phyloP scores from a whole-genome alignment of 2,797 vertebrate species.

The Acomys russatus region DNA sequence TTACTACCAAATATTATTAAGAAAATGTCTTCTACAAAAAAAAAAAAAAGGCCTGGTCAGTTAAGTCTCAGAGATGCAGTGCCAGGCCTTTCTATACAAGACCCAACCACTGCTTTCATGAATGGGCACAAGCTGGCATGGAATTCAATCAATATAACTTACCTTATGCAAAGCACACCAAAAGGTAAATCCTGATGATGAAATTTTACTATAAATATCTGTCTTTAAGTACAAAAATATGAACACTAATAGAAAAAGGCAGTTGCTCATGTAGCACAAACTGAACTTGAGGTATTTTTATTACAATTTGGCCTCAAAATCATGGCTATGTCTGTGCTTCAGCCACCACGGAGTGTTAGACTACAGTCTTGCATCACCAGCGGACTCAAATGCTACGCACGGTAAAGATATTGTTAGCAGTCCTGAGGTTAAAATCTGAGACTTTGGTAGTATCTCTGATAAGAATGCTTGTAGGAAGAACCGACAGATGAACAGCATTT shows the following conservation, averaged over 20 bases:
- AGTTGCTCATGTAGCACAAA: neutral
- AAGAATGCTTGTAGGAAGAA: neutral
- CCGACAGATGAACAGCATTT: neutral
- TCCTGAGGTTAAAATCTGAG: neutral
- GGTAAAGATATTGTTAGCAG: neutral
- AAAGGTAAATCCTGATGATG: neutral
- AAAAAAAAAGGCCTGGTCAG: neutral
- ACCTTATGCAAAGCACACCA: neutral
- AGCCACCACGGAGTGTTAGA: neutral
- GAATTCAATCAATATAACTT: neutral
- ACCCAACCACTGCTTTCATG: too few relatives aligned
- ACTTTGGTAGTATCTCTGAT: neutral
- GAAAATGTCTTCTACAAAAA: neutral
- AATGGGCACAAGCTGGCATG: accelerated
- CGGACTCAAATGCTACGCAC: too few relatives aligned
- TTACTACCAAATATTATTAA: neutral
- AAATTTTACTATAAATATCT: neutral
- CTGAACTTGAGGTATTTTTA: neutral
- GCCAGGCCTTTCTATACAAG: accelerated
- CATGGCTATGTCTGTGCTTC: neutral
- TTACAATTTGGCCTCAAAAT: neutral
- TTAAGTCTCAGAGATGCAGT: neutral
- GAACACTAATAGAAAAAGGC: neutral
- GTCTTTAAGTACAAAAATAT: neutral
- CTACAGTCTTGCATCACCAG: neutral